Evolutionary conservation across 2,888 invertebrate genomes (phyloP).

Genomic region (Drosophila algonquin): DNA sequence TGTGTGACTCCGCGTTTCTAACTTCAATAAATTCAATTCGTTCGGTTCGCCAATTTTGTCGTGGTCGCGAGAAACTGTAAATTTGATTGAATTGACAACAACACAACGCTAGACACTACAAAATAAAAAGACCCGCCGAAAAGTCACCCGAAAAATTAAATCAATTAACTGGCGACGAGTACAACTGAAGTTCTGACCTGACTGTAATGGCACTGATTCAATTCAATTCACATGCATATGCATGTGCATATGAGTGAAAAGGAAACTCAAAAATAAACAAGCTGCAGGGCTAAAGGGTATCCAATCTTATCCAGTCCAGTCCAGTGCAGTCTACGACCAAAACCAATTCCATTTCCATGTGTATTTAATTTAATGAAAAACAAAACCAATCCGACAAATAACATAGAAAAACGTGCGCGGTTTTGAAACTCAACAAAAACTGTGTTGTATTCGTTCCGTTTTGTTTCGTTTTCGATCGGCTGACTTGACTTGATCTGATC

Average conservation of each 20-base stretch:
- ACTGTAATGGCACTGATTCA: not conserved
- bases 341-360: not conserved
- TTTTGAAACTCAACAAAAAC: not conserved
- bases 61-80: slow-evolving; percentile 13
- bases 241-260: not conserved
- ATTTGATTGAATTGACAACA: not conserved
- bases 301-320: not conserved
- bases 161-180: not conserved
- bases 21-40: slow-evolving; percentile 13
- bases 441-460: slow-evolving; percentile 50
- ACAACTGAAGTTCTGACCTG: not conserved
- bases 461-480: slow-evolving; percentile 47
- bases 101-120: not conserved
- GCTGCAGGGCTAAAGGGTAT: not conserved
- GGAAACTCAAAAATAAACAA: not conserved
- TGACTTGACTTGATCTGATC: slow-evolving; percentile 21
- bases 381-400: not conserved
- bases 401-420: slow-evolving; percentile 12
- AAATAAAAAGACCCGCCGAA: not conserved
- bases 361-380: not conserved
- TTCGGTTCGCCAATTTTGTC: slow-evolving; percentile 5
- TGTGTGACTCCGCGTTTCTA: slow-evolving; percentile 62
- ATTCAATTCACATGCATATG: not conserved
- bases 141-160: not conserved
- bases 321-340: not conserved